These are phyloP conservation scores for Thumatha senex DNA, from an alignment of 2,888 invertebrate species.

Conservation along the genomic window DNA sequence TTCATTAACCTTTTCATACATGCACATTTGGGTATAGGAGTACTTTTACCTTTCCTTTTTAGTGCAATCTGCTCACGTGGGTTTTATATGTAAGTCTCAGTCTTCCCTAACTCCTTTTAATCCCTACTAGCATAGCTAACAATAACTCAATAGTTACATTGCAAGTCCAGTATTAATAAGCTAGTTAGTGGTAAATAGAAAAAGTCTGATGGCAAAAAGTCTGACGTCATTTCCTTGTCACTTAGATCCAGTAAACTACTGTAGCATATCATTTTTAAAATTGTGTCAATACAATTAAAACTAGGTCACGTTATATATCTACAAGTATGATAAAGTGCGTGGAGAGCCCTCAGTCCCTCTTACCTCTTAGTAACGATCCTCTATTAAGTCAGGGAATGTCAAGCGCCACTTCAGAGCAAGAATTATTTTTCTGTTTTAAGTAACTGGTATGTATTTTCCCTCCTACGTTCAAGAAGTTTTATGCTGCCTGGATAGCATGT, in stretches of 20 bases:
- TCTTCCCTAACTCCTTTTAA: too few relatives aligned
- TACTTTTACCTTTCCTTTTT: too few relatives aligned
- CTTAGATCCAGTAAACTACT: constrained; percentile 47
- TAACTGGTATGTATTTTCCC: constrained; percentile 37
- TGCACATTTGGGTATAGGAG: too few relatives aligned
- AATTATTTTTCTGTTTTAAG: constrained; percentile 55
- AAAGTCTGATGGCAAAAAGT: neutral
- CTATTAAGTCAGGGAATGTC: constrained; percentile 48
- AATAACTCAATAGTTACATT: too few relatives aligned
- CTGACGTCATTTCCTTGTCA: constrained; percentile 50
- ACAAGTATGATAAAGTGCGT: constrained; percentile 50
- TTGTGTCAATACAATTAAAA: constrained; percentile 52
- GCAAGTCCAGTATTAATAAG: too few relatives aligned
- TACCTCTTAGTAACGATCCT: constrained; percentile 57
- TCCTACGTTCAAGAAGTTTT: constrained; percentile 16
- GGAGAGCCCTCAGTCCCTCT: constrained; percentile 41
- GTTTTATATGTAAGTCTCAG: too few relatives aligned
- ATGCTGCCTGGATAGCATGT: neutral
- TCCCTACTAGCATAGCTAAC: too few relatives aligned
- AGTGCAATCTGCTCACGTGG: too few relatives aligned
- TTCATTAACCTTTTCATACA: too few relatives aligned
- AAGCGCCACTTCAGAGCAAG: constrained; percentile 40
- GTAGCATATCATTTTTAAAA: constrained; percentile 38
- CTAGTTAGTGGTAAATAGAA: too few relatives aligned
- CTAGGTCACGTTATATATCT: constrained; percentile 66